Percentiles rank a stretch among this genome's conserved stretches.
phyloP scores from a whole-genome alignment of 2,888 invertebrate genomes.

The Elysia crispata region DNA sequence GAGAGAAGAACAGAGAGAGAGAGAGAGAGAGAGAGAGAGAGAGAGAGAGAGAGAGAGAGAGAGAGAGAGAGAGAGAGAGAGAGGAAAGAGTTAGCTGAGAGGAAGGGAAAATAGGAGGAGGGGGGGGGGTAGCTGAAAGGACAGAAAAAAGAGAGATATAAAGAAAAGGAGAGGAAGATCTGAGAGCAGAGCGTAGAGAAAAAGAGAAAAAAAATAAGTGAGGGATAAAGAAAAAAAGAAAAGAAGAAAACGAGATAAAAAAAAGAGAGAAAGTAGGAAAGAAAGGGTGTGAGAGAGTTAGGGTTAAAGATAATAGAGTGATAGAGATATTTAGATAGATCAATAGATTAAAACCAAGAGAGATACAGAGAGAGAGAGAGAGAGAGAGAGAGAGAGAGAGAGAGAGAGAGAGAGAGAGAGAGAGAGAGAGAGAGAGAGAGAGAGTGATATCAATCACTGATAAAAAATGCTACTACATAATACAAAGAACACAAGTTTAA shows the following conservation, averaged over 20 bases:
- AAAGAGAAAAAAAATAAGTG: no score
- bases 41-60: neutral
- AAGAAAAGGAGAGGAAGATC: neutral
- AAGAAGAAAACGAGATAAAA: no score
- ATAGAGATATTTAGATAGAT: neutral
- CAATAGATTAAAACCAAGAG: no score
- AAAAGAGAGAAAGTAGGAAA: no score
- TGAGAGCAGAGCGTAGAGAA: neutral
- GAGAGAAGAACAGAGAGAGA: neutral
- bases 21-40: neutral
- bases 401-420: neutral
- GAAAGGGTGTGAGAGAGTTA: no score
- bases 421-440: constrained; percentile 17
- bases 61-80: constrained; percentile 19
- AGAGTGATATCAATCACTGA: neutral
- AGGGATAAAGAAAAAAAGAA: no score
- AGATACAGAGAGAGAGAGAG: neutral
- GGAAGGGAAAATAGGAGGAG: no score
- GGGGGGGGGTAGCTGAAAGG: no score
- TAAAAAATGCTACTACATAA: no score
- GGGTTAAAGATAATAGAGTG: neutral
- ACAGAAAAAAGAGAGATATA: no score
- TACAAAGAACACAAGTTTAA: no score
- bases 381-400: neutral
- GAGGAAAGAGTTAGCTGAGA: no score